Evolutionary conservation across 2,797 vertebrate species (phyloP).

Genomic region (Distichodus sexfasciatus): DNA sequence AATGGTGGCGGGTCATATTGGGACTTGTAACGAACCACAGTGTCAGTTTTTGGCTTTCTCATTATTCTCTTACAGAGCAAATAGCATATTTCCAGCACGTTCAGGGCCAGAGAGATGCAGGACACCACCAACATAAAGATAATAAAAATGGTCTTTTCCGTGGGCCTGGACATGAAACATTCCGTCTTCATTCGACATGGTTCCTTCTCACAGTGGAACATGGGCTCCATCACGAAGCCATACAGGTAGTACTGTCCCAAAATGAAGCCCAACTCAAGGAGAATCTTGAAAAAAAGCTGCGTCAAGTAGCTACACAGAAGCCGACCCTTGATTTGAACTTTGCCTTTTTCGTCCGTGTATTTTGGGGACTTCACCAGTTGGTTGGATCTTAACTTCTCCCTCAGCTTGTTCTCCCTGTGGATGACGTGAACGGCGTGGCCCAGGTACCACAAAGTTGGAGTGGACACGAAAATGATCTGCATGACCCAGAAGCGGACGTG

Average conservation of each 20-base stretch:
- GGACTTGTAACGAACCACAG: fast-evolving
- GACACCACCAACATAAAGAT: conserved; percentile 88
- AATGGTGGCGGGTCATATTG: not conserved
- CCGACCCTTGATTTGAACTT: conserved; percentile 77
- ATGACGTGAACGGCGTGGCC: conserved; percentile 72
- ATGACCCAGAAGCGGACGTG: conserved; percentile 90
- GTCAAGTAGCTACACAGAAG: conserved; percentile 81
- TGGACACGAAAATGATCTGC: conserved; percentile 82
- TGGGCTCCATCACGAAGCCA: conserved; percentile 70
- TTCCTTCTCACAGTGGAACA: conserved; percentile 69
- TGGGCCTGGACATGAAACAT: conserved; percentile 88
- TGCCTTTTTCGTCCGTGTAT: conserved; percentile 72
- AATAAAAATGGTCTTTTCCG: conserved; percentile 88
- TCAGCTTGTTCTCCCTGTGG: conserved; percentile 78
- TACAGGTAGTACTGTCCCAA: conserved; percentile 88
- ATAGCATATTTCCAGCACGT: conserved; percentile 77
- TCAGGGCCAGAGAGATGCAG: conserved; percentile 82
- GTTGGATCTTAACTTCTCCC: conserved; percentile 58
- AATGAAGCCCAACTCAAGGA: conserved; percentile 83
- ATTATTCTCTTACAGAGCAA: conserved; percentile 59
- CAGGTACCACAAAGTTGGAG: conserved; percentile 68
- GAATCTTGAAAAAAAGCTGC: conserved; percentile 81
- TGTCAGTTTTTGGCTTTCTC: conserved; percentile 1
- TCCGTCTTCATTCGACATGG: conserved; percentile 74
- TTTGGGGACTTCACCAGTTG: conserved; percentile 62